These are phyloP conservation scores for Paralichthys olivaceus DNA, from an alignment of 2,113 vertebrate species.

Conservation along the genomic window DNA sequence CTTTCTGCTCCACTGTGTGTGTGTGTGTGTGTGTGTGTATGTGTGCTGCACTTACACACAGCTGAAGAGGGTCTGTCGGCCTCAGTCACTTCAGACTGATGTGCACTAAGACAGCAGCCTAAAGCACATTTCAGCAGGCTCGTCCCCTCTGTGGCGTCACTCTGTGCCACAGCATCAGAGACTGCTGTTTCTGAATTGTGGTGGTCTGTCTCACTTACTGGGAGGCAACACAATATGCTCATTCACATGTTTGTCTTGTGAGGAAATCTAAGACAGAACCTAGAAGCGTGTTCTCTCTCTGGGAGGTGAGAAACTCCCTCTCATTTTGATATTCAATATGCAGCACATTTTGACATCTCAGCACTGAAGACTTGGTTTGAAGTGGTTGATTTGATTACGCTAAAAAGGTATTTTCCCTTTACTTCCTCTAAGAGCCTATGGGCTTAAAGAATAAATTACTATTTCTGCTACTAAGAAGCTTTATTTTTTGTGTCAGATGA, in stretches of 20 bases:
- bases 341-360: constrained; percentile 60
- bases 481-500: constrained; percentile 17
- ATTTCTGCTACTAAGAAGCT: constrained; percentile 23
- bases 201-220: constrained; percentile 1
- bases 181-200: not conserved
- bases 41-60: constrained; percentile 35
- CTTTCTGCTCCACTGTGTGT: constrained; percentile 41
- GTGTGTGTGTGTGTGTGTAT: constrained; percentile 19
- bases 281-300: constrained; percentile 19
- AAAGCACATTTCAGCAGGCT: constrained; percentile 36
- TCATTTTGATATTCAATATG: constrained; percentile 48
- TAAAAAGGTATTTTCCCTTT: constrained; percentile 42
- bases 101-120: constrained; percentile 40
- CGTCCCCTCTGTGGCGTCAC: constrained; percentile 39
- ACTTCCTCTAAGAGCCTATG: constrained; percentile 25
- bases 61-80: constrained; percentile 55
- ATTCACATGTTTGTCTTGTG: constrained; percentile 2
- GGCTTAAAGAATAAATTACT: constrained; percentile 49
- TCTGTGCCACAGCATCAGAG: constrained; percentile 1
- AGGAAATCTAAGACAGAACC: constrained; percentile 1
- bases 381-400: constrained; percentile 46
- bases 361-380: constrained; percentile 12
- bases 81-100: constrained; percentile 54
- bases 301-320: constrained; percentile 42
- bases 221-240: not conserved